Conservation (phyloP, 2,797 vertebrate species). For the Enteromius viviparus region DNA sequence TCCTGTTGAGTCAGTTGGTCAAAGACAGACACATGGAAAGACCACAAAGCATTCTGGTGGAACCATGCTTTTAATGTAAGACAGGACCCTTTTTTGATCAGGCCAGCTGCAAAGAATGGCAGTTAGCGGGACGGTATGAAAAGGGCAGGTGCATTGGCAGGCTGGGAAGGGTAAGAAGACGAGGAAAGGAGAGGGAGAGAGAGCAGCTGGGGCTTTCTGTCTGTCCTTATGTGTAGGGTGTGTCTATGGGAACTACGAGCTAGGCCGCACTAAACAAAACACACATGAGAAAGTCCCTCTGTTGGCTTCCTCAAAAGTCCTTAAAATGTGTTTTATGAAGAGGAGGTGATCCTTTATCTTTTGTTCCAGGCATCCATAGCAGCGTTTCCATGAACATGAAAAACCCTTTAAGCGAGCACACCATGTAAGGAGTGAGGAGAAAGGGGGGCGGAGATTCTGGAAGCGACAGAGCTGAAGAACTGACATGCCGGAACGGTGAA, state of each 20-base stretch:
- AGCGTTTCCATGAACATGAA: constrained; percentile 57
- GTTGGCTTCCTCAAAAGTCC: constrained; percentile 47
- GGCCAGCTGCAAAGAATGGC: constrained; percentile 47
- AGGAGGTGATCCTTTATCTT: constrained; percentile 53
- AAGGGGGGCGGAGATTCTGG: constrained; percentile 74
- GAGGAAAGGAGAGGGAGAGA: constrained; percentile 33
- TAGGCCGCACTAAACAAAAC: constrained; percentile 50
- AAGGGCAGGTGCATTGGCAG: constrained; percentile 58
- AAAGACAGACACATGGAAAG: constrained; percentile 45
- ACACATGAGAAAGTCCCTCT: constrained; percentile 50
- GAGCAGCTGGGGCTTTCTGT: constrained; percentile 54
- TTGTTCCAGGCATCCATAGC: constrained; percentile 57
- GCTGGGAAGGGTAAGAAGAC: constrained; percentile 30
- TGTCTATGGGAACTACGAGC: constrained; percentile 71
- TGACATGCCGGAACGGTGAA: constrained; percentile 75
- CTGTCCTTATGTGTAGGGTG: constrained; percentile 75
- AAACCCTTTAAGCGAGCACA: constrained; percentile 53
- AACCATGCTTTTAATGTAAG: constrained; percentile 43
- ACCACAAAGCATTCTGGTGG: constrained; percentile 33
- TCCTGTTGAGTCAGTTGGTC: constrained; percentile 42
- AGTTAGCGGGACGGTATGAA: constrained; percentile 53
- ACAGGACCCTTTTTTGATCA: constrained; percentile 44
- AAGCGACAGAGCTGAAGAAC: constrained; percentile 66
- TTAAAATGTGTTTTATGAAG: constrained; percentile 51
- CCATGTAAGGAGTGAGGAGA: constrained; percentile 64